A percentile compares a stretch with the other conserved stretches of the same genome.
Conservation (phyloP, 2,888 invertebrate genomes). For the Griposia aprilina region DNA sequence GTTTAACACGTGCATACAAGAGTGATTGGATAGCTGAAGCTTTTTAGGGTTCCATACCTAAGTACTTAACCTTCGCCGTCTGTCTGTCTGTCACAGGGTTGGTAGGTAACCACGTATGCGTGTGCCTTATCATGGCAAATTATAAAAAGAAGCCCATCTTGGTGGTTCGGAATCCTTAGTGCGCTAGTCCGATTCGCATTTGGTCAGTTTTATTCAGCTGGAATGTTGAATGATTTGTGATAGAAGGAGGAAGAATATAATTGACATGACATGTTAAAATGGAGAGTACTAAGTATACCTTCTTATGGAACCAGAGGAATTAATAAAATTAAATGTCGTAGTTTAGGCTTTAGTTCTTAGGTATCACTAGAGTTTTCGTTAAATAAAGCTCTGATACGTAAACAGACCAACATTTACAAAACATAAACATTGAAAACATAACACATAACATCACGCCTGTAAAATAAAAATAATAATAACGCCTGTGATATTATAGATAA, state of each 20-base stretch:
- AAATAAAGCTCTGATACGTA: neutral
- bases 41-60: neutral
- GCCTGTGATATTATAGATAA: neutral
- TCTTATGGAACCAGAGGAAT: neutral
- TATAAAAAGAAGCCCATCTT: neutral
- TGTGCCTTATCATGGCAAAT: neutral
- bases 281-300: too few relatives aligned
- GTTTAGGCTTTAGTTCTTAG: neutral
- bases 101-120: neutral
- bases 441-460: too few relatives aligned
- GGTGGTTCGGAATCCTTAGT: neutral
- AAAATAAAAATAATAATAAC: too few relatives aligned
- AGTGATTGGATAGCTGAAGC: constrained; percentile 16
- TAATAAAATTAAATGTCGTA: neutral
- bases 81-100: neutral
- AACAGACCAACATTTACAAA: neutral
- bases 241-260: neutral
- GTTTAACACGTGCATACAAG: constrained; percentile 49
- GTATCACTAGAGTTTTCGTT: too few relatives aligned
- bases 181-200: neutral
- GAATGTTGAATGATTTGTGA: neutral
- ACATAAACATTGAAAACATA: neutral
- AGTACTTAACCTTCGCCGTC: neutral
- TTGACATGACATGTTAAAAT: neutral
- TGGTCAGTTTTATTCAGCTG: neutral